phyloP scores from a whole-genome alignment of 2,888 invertebrate genomes.

The Clostera curtula region DNA sequence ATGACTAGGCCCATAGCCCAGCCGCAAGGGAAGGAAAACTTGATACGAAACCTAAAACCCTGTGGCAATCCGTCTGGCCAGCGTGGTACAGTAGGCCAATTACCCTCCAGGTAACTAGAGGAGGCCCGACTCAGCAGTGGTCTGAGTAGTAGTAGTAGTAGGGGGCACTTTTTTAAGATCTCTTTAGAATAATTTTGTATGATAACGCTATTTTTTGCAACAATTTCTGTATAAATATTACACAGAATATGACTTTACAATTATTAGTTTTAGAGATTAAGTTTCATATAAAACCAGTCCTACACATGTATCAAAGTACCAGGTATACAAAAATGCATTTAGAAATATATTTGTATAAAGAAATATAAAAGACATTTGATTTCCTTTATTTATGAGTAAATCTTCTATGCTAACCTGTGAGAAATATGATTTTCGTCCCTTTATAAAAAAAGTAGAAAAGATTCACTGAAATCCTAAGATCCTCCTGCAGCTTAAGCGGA shows the following conservation, averaged over 20 bases:
- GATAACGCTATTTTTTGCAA: neutral
- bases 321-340: constrained; percentile 24
- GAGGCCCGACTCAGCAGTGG: no score
- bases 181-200: neutral
- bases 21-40: no score
- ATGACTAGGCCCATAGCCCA: no score
- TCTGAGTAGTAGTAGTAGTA: no score
- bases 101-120: no score
- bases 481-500: constrained; percentile 15
- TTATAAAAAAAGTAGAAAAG: constrained; percentile 3
- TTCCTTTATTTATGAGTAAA: neutral
- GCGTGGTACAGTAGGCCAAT: no score
- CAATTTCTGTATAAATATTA: neutral
- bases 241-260: neutral
- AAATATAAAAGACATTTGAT: constrained; percentile 10
- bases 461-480: constrained; percentile 1
- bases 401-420: neutral
- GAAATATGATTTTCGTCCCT: neutral
- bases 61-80: no score
- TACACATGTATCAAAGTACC: constrained; percentile 16
- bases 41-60: no score
- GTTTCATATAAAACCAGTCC: constrained; percentile 7
- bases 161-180: no score
- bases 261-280: neutral
- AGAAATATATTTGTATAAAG: constrained; percentile 24